phyloP scores from a whole-genome alignment of 2,113 vertebrate genomes.

The Dipodomys merriami region DNA sequence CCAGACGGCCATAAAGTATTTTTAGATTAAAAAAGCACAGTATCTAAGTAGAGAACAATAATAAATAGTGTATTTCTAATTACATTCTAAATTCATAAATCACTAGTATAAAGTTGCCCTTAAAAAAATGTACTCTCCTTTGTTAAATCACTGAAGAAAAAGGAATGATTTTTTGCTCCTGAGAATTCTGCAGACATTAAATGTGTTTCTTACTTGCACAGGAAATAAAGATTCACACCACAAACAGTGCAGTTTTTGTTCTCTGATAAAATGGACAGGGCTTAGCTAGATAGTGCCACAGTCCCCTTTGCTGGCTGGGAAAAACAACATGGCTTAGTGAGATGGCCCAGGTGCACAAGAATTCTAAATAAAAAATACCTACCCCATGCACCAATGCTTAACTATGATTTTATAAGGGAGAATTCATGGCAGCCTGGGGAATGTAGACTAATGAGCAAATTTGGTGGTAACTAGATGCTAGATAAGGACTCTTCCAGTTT shows the following conservation, averaged over 20 bases:
- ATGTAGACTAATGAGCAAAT: not conserved
- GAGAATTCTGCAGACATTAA: not conserved
- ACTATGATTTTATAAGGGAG: not conserved
- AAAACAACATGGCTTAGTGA: not conserved
- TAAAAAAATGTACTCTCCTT: not conserved
- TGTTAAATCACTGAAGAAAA: not conserved
- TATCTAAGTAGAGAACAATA: constrained; percentile 1
- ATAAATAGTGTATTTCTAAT: constrained; percentile 51
- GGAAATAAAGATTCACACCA: not conserved
- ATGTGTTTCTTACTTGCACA: not conserved
- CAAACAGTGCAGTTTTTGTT: not conserved
- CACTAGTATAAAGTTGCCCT: not conserved
- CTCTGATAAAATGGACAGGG: not conserved
- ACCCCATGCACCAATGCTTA: not conserved
- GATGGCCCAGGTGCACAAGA: not conserved
- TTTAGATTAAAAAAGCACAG: constrained; percentile 32
- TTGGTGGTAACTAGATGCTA: not conserved
- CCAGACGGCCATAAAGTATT: constrained; percentile 17
- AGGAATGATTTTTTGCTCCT: not conserved
- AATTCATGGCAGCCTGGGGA: not conserved
- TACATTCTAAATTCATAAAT: constrained; percentile 37
- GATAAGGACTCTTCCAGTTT: not conserved
- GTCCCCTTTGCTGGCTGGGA: not conserved
- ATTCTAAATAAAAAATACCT: not conserved
- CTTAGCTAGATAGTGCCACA: not conserved